Evolutionary conservation across 2,888 invertebrate species (phyloP).

Genomic region (Megaustenia siamemsis): DNA sequence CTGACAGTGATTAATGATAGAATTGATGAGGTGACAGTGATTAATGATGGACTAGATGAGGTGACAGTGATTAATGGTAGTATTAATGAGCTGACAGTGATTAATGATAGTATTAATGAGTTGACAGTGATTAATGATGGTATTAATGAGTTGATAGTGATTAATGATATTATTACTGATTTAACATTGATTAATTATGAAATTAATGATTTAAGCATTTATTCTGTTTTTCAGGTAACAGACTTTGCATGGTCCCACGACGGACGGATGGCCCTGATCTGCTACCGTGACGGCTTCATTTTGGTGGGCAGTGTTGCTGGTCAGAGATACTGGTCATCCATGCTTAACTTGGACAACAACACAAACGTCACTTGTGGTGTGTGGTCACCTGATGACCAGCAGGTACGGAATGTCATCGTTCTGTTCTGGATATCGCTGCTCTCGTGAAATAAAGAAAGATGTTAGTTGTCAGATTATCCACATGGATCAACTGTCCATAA

Average conservation of each 20-base stretch:
- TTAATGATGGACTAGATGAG: background rate
- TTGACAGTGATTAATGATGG: too few relatives aligned
- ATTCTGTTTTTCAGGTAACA: conserved; percentile 85
- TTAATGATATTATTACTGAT: too few relatives aligned
- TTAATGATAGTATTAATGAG: too few relatives aligned
- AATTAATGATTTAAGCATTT: too few relatives aligned
- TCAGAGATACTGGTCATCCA: conserved; percentile 98
- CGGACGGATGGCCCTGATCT: conserved; percentile 98
- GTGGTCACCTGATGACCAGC: conserved; percentile 98
- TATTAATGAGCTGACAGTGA: too few relatives aligned
- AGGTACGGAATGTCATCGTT: conserved; percentile 81
- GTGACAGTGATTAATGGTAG: background rate
- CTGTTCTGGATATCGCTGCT: background rate
- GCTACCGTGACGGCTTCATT: conserved; percentile 99
- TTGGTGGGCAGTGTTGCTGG: conserved; percentile 98
- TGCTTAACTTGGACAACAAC: conserved; percentile 90
- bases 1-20: too few relatives aligned
- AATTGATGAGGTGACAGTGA: background rate
- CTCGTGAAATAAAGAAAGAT: background rate
- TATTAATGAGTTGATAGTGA: background rate
- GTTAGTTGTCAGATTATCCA: too few relatives aligned
- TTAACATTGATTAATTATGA: too few relatives aligned
- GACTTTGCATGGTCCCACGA: conserved; percentile 99
- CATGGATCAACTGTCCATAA: too few relatives aligned
- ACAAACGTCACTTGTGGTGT: conserved; percentile 96